Evolutionary conservation across 2,113 vertebrate genomes (phyloP), one percentile per base, ranked within the genome.

Genomic region (Rallus limicola): DNA sequence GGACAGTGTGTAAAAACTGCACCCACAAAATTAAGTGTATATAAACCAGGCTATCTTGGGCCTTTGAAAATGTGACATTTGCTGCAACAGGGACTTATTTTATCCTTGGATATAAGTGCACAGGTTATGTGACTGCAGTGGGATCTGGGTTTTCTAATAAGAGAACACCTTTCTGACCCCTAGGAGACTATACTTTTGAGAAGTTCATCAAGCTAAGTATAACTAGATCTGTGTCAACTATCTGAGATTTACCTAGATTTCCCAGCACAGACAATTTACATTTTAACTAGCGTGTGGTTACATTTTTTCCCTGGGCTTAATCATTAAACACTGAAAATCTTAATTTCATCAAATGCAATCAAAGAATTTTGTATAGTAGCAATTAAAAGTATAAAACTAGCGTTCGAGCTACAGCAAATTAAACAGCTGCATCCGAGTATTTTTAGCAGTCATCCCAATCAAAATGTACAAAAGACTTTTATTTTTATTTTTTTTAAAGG

Each of bases 321-420:
- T 98, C 95, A 97, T 95, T 97, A 97, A 97, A 97, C 92, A 94
- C 79, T 90, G 92, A 96, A 98, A 97, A 97, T 96, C 93, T 96
- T 98, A 98, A 98, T 98, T 97, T 97, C 95, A 97, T 98, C 97
- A 96, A 97, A 95, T 93, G 96, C 95, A 98, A 98, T 98, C 97
- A 98, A 97, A 97, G 92, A 97, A 97, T 97, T 97, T 96, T 96
- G 94, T 94, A 46, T 86, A 94, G 93, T 90, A 96, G 95, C 95
- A 98, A 97, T 97, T 98, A 98, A 97, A 98, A 97, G 53, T 90
- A 87, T 72, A 96, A 97, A 97, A 96, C 95, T 76, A 72, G 88
- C 96, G 93, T 97, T 96, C 0, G 10, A 96, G 82, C 97, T 96
- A 94, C 77, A 95, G 88, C 91, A 94, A 97, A 96, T 96, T 93